Evolutionary conservation across 2,797 vertebrate genomes (phyloP), one percentile per base, ranked within the genome.

Genomic region (Ptychadena robeensis): DNA sequence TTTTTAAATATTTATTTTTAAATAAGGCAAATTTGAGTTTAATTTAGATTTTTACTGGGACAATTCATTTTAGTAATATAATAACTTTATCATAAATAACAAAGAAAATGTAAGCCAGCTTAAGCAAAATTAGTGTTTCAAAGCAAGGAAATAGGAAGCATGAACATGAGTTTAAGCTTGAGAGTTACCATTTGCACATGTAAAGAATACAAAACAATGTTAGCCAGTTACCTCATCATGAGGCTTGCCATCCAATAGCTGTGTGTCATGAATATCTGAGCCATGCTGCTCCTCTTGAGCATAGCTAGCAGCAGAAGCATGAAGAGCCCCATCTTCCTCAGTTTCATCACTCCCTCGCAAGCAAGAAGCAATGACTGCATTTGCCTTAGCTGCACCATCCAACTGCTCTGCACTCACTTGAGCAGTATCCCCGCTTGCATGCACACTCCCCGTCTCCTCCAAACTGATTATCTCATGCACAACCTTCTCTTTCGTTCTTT

Each of bases 211-310:
- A n/a, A 9, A 80, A 64, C 18, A 15, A 40, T 48, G 48, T 66
- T 67, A 35, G 44, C 0, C 64, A 85, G 85, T 95, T 95, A 96
- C 95, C 96, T 96, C 96, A 85, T 88, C 91, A 86, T 90, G 89
- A 90, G 93, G 79, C 84, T 89, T 89, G 82, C 87, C 88, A 88
- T 93, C 93, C 86, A 87, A 85, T 69, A 87, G 83, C 64, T 87
- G 89, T 63, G 88, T 74, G 83, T 90, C 28, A 9, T 86, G 86
- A 77, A 82, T 72, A 14, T 90, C 86, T 64, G 90, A 85, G 61
- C 89, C 89, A 85, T 87, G 93, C 84, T 91, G 88, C 86, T 94
- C 90, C 8, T 66, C 89, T 74, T 64, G 87, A 87, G 88, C 87
- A 0, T 28, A 59, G 9, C 88, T 86, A 81, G 76, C 82, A 68